Base-by-base conservation (phyloP, 2,797 vertebrate species). In the Holocentrus rufus region DNA sequence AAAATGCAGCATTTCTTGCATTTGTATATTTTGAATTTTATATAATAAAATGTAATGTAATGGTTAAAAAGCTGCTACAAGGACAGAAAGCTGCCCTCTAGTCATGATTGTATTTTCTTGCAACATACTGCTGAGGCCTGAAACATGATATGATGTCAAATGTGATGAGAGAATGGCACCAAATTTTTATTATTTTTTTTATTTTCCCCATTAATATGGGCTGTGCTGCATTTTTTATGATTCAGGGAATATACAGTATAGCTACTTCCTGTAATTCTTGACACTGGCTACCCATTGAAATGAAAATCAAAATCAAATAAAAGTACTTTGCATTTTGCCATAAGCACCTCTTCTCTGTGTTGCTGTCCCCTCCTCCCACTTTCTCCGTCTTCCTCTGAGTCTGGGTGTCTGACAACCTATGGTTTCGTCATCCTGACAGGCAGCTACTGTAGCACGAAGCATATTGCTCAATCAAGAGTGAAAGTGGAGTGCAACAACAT, bases 401-500 rank as follows among this genome's bases (percentile, higher is more conserved):
- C 18, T 47, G 14, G 23, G 1, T 56, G 22, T 31, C 56, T 67
- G 18, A 68, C 56, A 72, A 42, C 74, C 62, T 72, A 59, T 46
- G 47, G 88, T 89, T 88, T 89, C 83, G 57, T 89, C 85, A 85
- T 77, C 86, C 27, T 58, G 44, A 27, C 17, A 42, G 5, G 5
- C 31, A 5, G 5, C 31, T 7, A 34, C 8, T 34, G 31, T 34
- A 34, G 4, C 23, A 53, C 1, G 8, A 50, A 36, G 34, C 58
- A 52, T 2, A 5, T 4, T 20, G 20, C 46, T 58, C 17, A 74
- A 80, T 47, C 74, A 79, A 83, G 89, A 89, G 82, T 82, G 87
- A 91, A 91, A 90, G 82, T 77, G n/a, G 67, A 52, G 0, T 13
- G 22, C 49, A 11, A n/a, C n/a, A n/a, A n/a, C n/a, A n/a, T n/a